Percentiles rank a stretch among this genome's conserved stretches.
phyloP scores from a whole-genome alignment of 2,113 vertebrate species.

The Pelvicachromis taeniatus region DNA sequence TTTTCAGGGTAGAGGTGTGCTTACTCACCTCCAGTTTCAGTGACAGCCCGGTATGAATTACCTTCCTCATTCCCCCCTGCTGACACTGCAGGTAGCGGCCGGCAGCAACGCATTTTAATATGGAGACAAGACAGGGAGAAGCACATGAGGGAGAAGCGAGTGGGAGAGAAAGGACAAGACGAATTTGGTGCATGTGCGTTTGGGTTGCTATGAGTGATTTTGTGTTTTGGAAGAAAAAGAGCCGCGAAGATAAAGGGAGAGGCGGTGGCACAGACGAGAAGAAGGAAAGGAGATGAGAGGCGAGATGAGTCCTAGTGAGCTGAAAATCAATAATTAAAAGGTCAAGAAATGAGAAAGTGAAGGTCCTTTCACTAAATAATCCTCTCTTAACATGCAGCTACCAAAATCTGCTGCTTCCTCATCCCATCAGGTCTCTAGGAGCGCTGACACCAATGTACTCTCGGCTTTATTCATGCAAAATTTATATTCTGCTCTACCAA shows the following conservation, averaged over 20 bases:
- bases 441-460: neutral
- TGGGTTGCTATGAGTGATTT: neutral
- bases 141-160: neutral
- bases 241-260: neutral
- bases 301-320: conserved; percentile 9
- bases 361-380: conserved; percentile 3
- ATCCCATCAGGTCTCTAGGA: conserved; percentile 9
- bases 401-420: conserved; percentile 11
- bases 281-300: conserved; percentile 9
- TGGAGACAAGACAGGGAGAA: conserved; percentile 17
- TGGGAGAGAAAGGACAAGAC: neutral
- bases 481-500: neutral
- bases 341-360: conserved; percentile 29
- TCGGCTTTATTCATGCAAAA: conserved; percentile 9
- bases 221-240: neutral
- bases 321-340: conserved; percentile 70
- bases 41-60: conserved; percentile 67
- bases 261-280: neutral
- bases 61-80: conserved; percentile 31
- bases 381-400: conserved; percentile 22
- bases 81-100: conserved; percentile 60
- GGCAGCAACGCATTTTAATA: conserved; percentile 49
- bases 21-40: conserved; percentile 42
- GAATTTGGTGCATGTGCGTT: neutral
- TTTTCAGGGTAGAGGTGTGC: conserved; percentile 30